Base-by-base conservation (phyloP, 2,797 vertebrate species). In the Sebastiscus albofasciatus region DNA sequence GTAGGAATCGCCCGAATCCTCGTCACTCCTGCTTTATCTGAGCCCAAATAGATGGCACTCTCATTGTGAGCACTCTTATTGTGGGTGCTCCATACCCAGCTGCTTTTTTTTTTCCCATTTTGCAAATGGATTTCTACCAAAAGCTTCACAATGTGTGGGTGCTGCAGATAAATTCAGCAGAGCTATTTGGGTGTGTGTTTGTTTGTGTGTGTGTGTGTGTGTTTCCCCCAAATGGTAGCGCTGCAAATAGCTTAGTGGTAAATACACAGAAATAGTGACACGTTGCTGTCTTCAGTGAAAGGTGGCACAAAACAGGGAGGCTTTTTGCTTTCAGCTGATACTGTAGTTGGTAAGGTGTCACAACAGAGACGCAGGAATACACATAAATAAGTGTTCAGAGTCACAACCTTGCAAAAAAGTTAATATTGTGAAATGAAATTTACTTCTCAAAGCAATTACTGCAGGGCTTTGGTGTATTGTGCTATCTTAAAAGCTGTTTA, bases 301-400 rank as follows among this genome's bases (percentile, higher is more conserved):
- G 49, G 67, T 56, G 77, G 54, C 74, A 71, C 31, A 31, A 52
- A 62, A 77, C 39, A 64, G 36, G 5, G 59, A 77, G 13, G 36
- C 54, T 58, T 83, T 80, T 81, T 79, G 70, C 68, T 80, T 85
- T 76, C 29, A 76, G 67, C 34, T 73, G 65, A 78, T 79, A 29
- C n/a, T 54, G 58, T 61, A 31, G 81, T 33, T 68, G 46, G 10
- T 64, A 8, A 79, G 20, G 52, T 79, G 68, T 66, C 65, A 79
- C 22, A 77, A 60, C 36, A 84, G 62, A 87, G 33, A 13, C 20
- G n/a, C 34, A 60, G 24, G 75, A 22, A 55, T 42, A 31, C 46
- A 59, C 8, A 67, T 26, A 56, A 59, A 79, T 71, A 66, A 60
- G 24, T 66, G 36, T 76, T 67, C 22, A 78, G 16, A 83, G 1